Evolutionary conservation across 2,113 vertebrate genomes (phyloP).

Genomic region (Dasyornis broadbenti): DNA sequence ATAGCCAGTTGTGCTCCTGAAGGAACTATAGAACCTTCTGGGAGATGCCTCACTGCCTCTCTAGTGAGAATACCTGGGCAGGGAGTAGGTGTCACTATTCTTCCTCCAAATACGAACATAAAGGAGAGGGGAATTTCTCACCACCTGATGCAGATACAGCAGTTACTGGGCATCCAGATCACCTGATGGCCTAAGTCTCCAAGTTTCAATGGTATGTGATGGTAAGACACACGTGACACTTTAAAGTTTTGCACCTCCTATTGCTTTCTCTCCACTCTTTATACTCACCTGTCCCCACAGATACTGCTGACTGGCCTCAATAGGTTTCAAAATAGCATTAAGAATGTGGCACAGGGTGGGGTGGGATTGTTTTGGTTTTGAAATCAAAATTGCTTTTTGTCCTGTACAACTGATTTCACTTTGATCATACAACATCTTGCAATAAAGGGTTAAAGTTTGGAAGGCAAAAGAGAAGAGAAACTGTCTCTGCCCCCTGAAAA

Average conservation of each 20-base stretch:
- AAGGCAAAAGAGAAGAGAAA: constrained; percentile 7
- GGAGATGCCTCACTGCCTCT: not conserved
- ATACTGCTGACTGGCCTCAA: not conserved
- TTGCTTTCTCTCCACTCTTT: not conserved
- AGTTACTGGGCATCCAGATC: not conserved
- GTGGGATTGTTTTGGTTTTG: not conserved
- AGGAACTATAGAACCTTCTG: not conserved
- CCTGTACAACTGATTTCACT: not conserved
- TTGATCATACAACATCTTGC: not conserved
- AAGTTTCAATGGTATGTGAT: not conserved
- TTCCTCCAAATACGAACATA: not conserved
- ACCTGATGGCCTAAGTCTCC: not conserved
- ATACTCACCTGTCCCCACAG: not conserved
- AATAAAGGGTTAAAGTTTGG: not conserved
- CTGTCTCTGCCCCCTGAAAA: not conserved
- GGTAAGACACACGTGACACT: not conserved
- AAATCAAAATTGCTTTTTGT: not conserved
- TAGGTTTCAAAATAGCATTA: not conserved
- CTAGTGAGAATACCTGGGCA: not conserved
- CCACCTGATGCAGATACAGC: not conserved
- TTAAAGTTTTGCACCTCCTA: not conserved
- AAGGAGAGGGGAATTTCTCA: not conserved
- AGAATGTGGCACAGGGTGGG: not conserved
- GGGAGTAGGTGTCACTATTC: not conserved
- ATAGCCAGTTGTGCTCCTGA: not conserved